phyloP scores from a whole-genome alignment of 2,888 invertebrate species.

The Gandaritis pyraliata region DNA sequence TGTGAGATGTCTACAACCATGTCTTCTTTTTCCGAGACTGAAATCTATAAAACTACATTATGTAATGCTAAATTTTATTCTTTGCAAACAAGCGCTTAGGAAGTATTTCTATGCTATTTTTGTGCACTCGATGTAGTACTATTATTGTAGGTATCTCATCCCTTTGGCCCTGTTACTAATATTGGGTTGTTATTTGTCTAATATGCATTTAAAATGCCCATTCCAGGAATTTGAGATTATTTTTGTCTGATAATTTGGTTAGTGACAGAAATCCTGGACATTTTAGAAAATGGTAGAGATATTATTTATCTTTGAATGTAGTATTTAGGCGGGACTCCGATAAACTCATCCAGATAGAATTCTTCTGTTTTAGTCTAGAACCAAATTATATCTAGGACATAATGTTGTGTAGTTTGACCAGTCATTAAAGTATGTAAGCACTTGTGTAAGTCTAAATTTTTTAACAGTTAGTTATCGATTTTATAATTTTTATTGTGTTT shows the following conservation, averaged over 20 bases:
- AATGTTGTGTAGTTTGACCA: constrained; percentile 34
- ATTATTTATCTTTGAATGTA: background rate
- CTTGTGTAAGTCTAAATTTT: constrained; percentile 21
- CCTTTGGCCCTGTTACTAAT: constrained; percentile 13
- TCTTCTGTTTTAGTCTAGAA: constrained; percentile 38
- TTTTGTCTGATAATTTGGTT: background rate
- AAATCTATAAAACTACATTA: constrained; percentile 44
- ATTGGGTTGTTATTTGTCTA: constrained; percentile 31
- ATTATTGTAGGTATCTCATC: constrained; percentile 8
- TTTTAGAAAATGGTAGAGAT: background rate
- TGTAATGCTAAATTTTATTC: constrained; percentile 35
- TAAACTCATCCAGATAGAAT: constrained; percentile 11
- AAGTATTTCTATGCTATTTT: constrained; percentile 20
- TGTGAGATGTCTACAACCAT: constrained; percentile 49
- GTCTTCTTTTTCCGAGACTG: constrained; percentile 48
- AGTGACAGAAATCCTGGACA: constrained; percentile 10
- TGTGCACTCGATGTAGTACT: constrained; percentile 22
- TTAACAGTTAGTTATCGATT: constrained; percentile 14
- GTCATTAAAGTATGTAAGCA: constrained; percentile 39
- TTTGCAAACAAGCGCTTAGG: constrained; percentile 9
- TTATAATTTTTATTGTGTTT: constrained; percentile 11
- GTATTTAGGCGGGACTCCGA: background rate
- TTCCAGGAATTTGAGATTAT: constrained; percentile 41
- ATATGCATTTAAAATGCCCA: constrained; percentile 48
- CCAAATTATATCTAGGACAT: constrained; percentile 38